Conservation (phyloP, 2,113 vertebrate genomes). For the Dasyornis broadbenti region DNA sequence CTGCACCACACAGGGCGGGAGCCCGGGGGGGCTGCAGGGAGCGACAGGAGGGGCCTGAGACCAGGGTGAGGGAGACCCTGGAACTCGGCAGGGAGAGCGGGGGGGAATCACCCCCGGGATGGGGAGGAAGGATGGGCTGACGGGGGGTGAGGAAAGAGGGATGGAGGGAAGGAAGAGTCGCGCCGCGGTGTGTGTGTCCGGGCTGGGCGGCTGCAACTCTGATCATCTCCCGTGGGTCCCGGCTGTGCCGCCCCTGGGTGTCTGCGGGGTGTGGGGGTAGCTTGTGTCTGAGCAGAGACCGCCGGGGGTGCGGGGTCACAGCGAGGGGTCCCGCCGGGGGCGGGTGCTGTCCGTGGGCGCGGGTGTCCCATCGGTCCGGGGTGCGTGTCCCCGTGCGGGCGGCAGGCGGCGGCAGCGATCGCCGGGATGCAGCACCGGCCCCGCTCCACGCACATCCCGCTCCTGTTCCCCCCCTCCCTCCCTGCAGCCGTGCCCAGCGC, state of each 20-base stretch:
- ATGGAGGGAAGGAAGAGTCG: too few species aligned
- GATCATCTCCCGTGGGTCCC: neutral
- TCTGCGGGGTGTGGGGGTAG: too few species aligned
- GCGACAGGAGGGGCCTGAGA: neutral
- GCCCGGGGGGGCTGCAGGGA: neutral
- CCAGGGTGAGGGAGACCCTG: neutral
- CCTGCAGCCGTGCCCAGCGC: neutral
- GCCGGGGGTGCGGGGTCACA: neutral
- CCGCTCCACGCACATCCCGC: neutral
- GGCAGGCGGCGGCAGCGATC: neutral
- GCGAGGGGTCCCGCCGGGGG: neutral
- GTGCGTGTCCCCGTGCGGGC: neutral
- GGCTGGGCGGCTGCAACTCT: neutral
- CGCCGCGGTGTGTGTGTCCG: neutral
- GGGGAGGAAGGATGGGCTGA: neutral
- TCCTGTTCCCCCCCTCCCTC: neutral
- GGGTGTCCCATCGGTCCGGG: neutral
- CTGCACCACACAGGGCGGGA: neutral
- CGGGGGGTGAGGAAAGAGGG: too few species aligned
- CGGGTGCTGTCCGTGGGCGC: neutral
- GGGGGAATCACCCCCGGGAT: neutral
- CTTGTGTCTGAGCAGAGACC: neutral
- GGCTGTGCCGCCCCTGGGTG: neutral
- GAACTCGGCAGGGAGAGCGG: neutral
- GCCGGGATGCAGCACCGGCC: accelerated